Evolutionary conservation across 1,140 invertebrate genomes (phyloP).

Genomic region (Sitodiplosis mosellana): DNA sequence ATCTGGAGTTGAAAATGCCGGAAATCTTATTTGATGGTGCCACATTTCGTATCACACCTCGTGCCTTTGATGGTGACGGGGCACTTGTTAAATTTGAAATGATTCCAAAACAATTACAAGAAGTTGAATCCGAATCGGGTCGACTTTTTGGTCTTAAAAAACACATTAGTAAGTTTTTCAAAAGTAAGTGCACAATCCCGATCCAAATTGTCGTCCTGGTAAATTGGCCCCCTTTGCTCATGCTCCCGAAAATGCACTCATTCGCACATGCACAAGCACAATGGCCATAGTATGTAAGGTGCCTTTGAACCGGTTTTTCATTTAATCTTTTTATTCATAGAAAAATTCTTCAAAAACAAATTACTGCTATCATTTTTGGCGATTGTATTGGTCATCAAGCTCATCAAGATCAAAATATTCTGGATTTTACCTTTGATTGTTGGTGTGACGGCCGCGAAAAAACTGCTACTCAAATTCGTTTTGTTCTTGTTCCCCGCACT

Average conservation of each 20-base stretch:
- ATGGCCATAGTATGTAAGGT: too few species aligned
- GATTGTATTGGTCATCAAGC: slow-evolving; percentile 53
- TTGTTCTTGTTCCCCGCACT: slow-evolving; percentile 64
- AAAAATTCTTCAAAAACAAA: slow-evolving; percentile 55
- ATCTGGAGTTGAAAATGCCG: slow-evolving; percentile 48
- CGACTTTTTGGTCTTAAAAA: slow-evolving; percentile 28
- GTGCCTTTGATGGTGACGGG: slow-evolving; percentile 46
- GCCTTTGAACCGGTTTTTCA: too few species aligned
- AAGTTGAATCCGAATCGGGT: slow-evolving; percentile 26
- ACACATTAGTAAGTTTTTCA: too few species aligned
- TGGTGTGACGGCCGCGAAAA: slow-evolving; percentile 61
- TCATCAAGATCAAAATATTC: slow-evolving; percentile 57
- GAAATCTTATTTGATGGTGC: slow-evolving; percentile 49
- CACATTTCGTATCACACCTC: slow-evolving; percentile 48
- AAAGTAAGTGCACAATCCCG: too few species aligned
- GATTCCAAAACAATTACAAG: slow-evolving; percentile 25
- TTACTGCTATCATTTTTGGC: slow-evolving; percentile 51
- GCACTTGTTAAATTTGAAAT: slow-evolving; percentile 52
- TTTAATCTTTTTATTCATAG: slow-evolving; percentile 31
- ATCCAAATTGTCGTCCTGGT: too few species aligned
- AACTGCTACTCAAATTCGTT: slow-evolving; percentile 56
- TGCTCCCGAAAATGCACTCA: too few species aligned
- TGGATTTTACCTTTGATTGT: slow-evolving; percentile 53
- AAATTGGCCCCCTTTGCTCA: too few species aligned
- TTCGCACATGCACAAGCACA: too few species aligned